Evolutionary conservation across 2,113 vertebrate species (phyloP).

Genomic region (Condylura cristata): DNA sequence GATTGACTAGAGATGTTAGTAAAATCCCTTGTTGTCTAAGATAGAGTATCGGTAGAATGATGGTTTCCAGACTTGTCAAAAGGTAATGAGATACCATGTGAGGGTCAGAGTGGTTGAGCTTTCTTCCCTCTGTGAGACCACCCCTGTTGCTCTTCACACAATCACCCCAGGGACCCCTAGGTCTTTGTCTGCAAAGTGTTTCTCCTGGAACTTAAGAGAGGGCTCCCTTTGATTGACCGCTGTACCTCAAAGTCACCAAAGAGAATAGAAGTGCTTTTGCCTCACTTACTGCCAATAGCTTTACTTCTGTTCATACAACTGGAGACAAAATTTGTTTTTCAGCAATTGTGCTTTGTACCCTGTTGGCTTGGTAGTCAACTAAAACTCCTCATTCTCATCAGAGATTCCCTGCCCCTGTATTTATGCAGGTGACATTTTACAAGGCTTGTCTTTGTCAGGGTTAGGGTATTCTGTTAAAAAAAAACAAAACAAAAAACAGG

Average conservation of each 20-base stretch:
- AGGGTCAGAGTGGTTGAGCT: no score
- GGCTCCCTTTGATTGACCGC: neutral
- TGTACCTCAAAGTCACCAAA: neutral
- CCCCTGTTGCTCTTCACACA: neutral
- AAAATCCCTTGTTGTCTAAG: neutral
- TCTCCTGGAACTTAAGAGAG: neutral
- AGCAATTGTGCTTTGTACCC: neutral
- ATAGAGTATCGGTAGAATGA: neutral
- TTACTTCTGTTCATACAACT: neutral
- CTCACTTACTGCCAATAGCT: neutral
- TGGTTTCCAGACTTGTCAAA: fast-evolving
- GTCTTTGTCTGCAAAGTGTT: neutral
- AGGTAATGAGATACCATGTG: neutral
- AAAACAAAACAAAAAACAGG: neutral
- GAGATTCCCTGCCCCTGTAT: neutral
- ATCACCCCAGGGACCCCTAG: neutral
- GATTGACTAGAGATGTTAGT: neutral
- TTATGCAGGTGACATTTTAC: neutral
- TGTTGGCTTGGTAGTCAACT: neutral
- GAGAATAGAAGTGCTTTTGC: neutral
- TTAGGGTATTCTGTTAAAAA: neutral
- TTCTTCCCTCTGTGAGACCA: neutral
- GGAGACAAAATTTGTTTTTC: neutral
- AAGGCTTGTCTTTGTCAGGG: neutral
- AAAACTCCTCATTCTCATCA: neutral